phyloP scores from a whole-genome alignment of 2,797 vertebrate species.

The Garrulus glandarius region DNA sequence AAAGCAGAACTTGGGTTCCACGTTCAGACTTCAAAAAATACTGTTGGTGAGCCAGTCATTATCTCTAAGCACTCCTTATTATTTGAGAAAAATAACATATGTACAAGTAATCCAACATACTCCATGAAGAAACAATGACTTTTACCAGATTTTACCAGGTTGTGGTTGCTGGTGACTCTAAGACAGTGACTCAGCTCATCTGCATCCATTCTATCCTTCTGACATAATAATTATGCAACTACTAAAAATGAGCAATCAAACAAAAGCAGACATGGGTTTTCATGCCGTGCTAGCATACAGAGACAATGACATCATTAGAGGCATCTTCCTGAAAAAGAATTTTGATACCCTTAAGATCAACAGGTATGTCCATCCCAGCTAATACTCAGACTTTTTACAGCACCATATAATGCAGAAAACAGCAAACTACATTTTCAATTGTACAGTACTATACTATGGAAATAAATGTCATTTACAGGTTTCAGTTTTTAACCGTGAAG shows the following conservation, averaged over 20 bases:
- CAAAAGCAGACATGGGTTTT: not conserved
- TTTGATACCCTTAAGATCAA: not conserved
- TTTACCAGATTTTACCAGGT: no score
- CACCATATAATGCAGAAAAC: not conserved
- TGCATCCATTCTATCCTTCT: no score
- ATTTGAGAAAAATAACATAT: not conserved
- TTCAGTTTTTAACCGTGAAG: not conserved
- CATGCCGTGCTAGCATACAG: not conserved
- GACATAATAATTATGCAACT: no score
- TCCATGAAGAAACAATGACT: not conserved
- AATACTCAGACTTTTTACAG: not conserved
- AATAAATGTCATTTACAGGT: not conserved
- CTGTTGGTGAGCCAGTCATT: not conserved
- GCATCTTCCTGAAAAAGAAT: not conserved
- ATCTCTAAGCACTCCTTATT: not conserved
- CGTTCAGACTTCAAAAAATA: not conserved
- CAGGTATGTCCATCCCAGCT: not conserved
- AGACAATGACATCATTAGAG: not conserved
- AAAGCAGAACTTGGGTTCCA: not conserved
- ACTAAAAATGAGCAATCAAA: no score
- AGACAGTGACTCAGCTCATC: no score
- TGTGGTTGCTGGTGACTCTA: no score
- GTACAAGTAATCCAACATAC: not conserved
- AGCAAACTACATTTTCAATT: not conserved
- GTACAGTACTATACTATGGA: not conserved